These are phyloP conservation scores for Holocentrus rufus DNA, from an alignment of 2,797 vertebrate species.

Conservation along the genomic window DNA sequence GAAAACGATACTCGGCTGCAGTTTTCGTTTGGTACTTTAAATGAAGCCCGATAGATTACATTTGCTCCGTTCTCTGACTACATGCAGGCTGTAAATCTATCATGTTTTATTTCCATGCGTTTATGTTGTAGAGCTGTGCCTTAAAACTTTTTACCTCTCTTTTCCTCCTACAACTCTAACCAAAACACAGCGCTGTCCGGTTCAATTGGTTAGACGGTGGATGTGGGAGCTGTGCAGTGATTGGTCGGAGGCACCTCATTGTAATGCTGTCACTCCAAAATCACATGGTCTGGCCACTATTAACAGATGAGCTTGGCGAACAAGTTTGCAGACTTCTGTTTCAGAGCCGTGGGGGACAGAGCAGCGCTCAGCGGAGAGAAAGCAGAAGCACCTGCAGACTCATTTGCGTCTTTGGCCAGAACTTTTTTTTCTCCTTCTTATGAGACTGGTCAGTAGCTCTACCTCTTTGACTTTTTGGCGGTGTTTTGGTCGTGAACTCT, in stretches of 20 bases:
- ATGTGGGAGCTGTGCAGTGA: conserved; percentile 79
- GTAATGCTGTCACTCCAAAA: conserved; percentile 89
- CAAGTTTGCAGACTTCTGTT: conserved; percentile 83
- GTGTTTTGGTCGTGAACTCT: conserved; percentile 61
- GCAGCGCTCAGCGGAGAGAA: conserved; percentile 61
- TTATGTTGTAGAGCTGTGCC: conserved; percentile 37
- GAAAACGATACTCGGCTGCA: background rate
- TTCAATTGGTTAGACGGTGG: conserved; percentile 60
- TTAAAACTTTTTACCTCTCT: conserved; percentile 69
- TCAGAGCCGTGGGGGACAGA: conserved; percentile 70
- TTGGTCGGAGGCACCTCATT: conserved; percentile 87
- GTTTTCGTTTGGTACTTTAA: background rate
- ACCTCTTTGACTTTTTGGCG: conserved; percentile 65
- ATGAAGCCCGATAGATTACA: background rate
- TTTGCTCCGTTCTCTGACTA: conserved; percentile 12
- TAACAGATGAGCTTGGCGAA: conserved; percentile 79
- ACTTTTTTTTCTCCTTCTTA: conserved; percentile 58
- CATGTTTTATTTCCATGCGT: conserved; percentile 11
- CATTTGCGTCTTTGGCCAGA: conserved; percentile 54
- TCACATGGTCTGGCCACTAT: conserved; percentile 84
- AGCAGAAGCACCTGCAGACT: conserved; percentile 58
- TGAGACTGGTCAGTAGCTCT: conserved; percentile 71
- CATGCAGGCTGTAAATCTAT: background rate
- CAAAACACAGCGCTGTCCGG: conserved; percentile 64
- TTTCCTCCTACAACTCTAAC: conserved; percentile 56